These are phyloP conservation scores for Pseudorectes ferrugineus DNA, from an alignment of 2,113 vertebrate genomes.

Conservation along the genomic window DNA sequence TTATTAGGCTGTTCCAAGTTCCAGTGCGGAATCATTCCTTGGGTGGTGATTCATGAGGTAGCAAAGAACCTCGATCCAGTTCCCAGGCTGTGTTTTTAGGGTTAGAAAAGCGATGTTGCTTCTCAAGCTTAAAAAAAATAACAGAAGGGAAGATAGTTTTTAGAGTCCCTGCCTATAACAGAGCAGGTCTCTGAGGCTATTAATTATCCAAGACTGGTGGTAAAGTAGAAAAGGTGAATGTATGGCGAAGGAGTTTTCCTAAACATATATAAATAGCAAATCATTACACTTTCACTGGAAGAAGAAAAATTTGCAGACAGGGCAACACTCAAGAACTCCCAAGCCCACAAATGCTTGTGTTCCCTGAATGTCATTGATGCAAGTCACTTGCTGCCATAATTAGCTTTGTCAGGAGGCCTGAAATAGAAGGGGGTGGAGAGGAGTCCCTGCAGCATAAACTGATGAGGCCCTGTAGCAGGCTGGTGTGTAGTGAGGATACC, in stretches of 20 bases:
- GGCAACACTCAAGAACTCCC: neutral
- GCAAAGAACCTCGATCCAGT: neutral
- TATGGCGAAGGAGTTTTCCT: neutral
- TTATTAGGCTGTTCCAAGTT: too few species aligned
- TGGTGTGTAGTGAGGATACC: neutral
- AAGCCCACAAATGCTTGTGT: neutral
- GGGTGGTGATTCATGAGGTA: neutral
- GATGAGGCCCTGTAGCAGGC: accelerated
- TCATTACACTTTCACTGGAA: neutral
- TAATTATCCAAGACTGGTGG: neutral
- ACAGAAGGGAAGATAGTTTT: neutral
- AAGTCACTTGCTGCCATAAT: neutral
- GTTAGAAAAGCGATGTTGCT: neutral
- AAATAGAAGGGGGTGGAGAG: neutral
- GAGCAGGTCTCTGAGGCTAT: neutral
- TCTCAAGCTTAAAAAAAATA: neutral
- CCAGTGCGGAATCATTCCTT: neutral
- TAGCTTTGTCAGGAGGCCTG: neutral
- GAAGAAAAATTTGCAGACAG: neutral
- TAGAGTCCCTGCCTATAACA: neutral
- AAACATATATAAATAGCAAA: neutral
- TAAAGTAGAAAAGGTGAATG: neutral
- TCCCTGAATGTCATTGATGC: neutral
- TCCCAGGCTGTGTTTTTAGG: neutral
- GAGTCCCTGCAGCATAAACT: neutral